Evolutionary conservation across 2,797 vertebrate species (phyloP).

Genomic region (Pelochelys cantorii): DNA sequence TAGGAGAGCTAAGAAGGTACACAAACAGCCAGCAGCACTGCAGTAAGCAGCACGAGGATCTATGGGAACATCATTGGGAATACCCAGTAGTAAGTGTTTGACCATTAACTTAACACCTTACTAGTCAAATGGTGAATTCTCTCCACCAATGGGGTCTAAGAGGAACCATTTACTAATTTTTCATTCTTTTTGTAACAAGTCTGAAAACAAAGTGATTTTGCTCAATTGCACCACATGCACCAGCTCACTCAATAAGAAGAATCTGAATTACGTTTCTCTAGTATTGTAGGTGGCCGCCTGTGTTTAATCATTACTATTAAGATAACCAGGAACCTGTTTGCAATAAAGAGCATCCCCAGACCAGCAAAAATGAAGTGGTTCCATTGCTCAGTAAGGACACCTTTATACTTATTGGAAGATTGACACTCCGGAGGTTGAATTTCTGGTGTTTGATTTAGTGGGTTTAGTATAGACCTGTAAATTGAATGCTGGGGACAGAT

Average conservation of each 20-base stretch:
- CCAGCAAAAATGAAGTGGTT: not conserved
- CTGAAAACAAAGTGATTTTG: no score
- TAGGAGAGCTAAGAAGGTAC: slow-evolving; percentile 3
- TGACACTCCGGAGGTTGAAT: no score
- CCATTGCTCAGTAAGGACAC: not conserved
- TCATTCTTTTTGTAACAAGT: not conserved
- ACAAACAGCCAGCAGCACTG: not conserved
- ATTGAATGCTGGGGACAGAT: no score
- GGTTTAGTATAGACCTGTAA: no score
- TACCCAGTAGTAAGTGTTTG: not conserved
- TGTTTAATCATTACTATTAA: not conserved
- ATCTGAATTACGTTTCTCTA: not conserved
- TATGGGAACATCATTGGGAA: not conserved
- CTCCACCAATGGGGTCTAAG: not conserved
- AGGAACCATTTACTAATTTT: not conserved
- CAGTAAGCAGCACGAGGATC: not conserved
- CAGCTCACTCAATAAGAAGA: not conserved
- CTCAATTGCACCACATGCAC: not conserved
- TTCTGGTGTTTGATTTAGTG: no score
- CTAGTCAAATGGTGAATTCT: slow-evolving; percentile 1
- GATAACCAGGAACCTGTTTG: not conserved
- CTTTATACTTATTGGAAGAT: no score
- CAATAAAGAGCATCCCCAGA: not conserved
- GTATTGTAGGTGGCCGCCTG: not conserved
- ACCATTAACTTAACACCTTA: not conserved